Base-by-base conservation (phyloP, 2,113 vertebrate genomes). In the Poeciliopsis retropinna region DNA sequence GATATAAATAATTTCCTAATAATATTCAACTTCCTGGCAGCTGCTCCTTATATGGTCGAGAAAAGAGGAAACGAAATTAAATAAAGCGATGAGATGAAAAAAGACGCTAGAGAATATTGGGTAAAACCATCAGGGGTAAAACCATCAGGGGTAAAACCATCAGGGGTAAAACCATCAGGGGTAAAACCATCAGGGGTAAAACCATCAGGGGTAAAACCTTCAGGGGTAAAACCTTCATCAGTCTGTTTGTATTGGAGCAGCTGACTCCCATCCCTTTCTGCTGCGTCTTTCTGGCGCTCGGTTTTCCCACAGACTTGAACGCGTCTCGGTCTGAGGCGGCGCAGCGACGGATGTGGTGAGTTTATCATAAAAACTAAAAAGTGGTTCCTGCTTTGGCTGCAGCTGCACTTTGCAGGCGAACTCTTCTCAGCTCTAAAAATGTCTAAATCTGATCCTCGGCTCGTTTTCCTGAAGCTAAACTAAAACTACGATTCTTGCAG, bases 291-390 rank as follows among this genome's bases (percentile, higher is more conserved):
- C 39, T 41, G 19, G 19, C 30, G 57, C 67, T 31, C 60, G 10
- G 3, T 54, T 79, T 81, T 85, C 80, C 71, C 84, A 85, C 66
- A 66, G 57, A 73, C 3, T 4, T 74, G 34, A 80, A 39, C 32
- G 17, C 60, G 65, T 22, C 44, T 75, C 61, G 37, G 34, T 73
- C 70, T 84, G 80, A n/a, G 86, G 74, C 88, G 54, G 54, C 13
- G 0, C 12, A 57, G 60, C 51, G 61, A 74, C 74, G 86, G 88
- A 90, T 85, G 87, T 88, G 89, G 82, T 85, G 0, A 70, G 37
- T 8, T 63, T 44, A 17, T 73, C 1, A 0, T 41, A 27, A 75
- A 73, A 75, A 57, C 44, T 13, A 29, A 29, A 27, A 71, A 67
- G 29, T 2, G 2, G 66, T 32, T 27, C 77, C 11, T 54, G 31